Base-by-base conservation (phyloP, 2,888 invertebrate genomes). In the Phania funesta region DNA sequence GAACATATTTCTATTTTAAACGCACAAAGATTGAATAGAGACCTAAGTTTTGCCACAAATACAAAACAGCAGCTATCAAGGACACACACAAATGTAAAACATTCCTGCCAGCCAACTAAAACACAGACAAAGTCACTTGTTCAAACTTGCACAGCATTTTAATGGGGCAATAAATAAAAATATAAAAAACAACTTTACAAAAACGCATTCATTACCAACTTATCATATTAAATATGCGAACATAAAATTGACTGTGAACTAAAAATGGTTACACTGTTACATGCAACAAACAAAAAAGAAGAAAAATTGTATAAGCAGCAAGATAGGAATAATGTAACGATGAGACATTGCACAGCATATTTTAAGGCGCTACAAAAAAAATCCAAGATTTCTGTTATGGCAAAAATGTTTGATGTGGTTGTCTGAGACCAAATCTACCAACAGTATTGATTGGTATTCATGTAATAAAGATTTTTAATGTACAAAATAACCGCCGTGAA, bases 101-200 rank as follows among this genome's bases (percentile, higher is more conserved):
- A 64, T 64, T 22, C 3, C 29, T 71, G 18, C 4, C 24, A 60
- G 38, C 24, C 73, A 22, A 29, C 29, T 29, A 56, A 41, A 62
- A 62, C 41, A 52, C 62, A 64, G 73, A 22, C 20, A 52, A 29
- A 62, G 74, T 46, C 24, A 52, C 60, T 68, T 60, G 50, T 60
- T 52, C 13, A 50, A 76, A 52, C 32, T 52, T 60, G 16, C 22
- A 62, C 52, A 64, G 46, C 62, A 73, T 41, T 50, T 76, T 48
- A 76, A 76, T 76, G 60, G 41, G 35, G 44, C 52, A 76, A 76
- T 76, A 76, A 76, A 76, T 68, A 68, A 58, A 60, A 71, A 44
- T 29, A 11, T 2, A 26, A 20, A 13, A 41, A 35, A 35, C 48
- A 46, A 3, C 38, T 22, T 13, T 16, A 70, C 20, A 70, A 56